Evolutionary conservation across 2,113 vertebrate species (phyloP).

Genomic region (Rhinichthys klamathensis): DNA sequence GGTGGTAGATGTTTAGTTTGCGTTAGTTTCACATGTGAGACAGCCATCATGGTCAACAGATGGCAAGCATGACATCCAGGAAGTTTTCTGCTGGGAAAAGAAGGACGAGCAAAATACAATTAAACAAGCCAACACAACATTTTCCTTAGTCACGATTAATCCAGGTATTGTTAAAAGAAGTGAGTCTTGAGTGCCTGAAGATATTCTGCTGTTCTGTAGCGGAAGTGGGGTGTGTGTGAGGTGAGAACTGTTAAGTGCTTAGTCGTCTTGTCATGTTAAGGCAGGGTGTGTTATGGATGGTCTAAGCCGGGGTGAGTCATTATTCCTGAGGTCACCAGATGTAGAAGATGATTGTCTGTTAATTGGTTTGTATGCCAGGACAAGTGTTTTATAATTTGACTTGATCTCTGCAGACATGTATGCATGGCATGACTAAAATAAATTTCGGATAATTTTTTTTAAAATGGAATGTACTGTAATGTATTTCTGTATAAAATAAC

Average conservation of each 20-base stretch:
- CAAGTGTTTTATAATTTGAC: not conserved
- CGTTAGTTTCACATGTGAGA: not conserved
- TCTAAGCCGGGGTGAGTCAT: not conserved
- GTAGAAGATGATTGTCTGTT: not conserved
- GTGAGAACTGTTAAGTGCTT: not conserved
- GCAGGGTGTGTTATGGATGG: slow-evolving; percentile 1
- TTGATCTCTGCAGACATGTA: not conserved
- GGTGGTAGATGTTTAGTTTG: too few relatives aligned
- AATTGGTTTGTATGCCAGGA: not conserved
- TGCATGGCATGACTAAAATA: too few relatives aligned
- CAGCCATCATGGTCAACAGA: not conserved
- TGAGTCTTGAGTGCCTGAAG: not conserved
- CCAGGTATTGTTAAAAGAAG: not conserved
- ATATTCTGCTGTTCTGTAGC: not conserved
- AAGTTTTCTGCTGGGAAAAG: not conserved
- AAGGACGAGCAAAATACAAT: not conserved
- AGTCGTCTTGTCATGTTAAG: not conserved
- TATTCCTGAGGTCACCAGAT: not conserved
- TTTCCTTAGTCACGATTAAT: not conserved
- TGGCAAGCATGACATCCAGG: not conserved
- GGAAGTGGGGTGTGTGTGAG: not conserved
- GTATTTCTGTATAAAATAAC: not conserved
- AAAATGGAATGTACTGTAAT: not conserved
- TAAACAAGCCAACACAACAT: not conserved
- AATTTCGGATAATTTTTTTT: too few relatives aligned